Percentiles rank a stretch among this genome's conserved stretches.
phyloP scores from a whole-genome alignment of 2,888 invertebrate genomes.

The Leptinotarsa tumamoca region DNA sequence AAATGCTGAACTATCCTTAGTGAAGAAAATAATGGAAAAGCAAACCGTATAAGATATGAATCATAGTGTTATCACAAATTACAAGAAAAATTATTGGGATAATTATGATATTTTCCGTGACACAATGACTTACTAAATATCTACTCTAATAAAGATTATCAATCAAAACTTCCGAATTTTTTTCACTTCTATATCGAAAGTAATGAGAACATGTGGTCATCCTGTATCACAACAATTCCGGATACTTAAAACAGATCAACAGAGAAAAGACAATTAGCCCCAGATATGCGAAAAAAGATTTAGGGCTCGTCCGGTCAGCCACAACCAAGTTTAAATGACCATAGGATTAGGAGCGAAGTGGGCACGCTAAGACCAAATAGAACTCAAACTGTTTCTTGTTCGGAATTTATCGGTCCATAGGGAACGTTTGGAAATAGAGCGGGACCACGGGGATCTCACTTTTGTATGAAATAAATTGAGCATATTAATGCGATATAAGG shows the following conservation, averaged over 20 bases:
- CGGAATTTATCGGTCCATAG: constrained; percentile 25
- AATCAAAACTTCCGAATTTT: no score
- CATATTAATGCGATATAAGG: neutral
- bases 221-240: neutral
- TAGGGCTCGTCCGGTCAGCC: constrained; percentile 2
- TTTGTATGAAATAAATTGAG: neutral
- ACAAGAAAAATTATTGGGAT: no score
- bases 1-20: no score
- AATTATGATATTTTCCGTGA: no score
- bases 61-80: no score
- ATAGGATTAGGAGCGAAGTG: constrained; percentile 21
- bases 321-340: constrained; percentile 26
- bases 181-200: no score
- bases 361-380: constrained; percentile 24
- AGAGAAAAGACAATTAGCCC: constrained; percentile 10
- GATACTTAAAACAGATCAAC: neutral
- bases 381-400: constrained; percentile 25
- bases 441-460: constrained; percentile 2
- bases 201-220: neutral
- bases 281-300: constrained; percentile 23
- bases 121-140: no score
- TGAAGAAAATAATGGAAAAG: no score
- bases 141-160: no score
- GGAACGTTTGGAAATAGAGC: constrained; percentile 22
- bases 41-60: no score